Conservation (phyloP, 2,888 invertebrate species). For the Erebia palarica region DNA sequence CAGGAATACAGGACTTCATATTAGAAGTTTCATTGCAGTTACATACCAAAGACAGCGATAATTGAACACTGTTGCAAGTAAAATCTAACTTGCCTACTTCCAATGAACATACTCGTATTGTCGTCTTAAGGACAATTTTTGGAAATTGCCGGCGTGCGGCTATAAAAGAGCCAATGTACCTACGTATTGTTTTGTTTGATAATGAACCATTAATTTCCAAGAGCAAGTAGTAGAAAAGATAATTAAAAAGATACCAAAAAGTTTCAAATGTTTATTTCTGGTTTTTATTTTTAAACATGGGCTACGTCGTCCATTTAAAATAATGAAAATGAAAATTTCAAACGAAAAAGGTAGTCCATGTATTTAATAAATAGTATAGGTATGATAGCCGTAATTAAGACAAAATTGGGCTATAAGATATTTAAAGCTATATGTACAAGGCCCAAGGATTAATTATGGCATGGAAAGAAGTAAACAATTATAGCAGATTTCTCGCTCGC, state of each 20-base stretch:
- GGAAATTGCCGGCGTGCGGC: too few species aligned
- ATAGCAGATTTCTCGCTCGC: constrained; percentile 13
- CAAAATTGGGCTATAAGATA: constrained; percentile 49
- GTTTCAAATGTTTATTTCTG: constrained; percentile 33
- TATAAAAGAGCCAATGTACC: too few species aligned
- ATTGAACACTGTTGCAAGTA: too few species aligned
- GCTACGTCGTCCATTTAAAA: constrained; percentile 77
- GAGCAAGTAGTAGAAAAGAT: too few species aligned
- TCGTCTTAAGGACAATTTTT: too few species aligned
- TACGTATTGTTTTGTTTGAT: too few species aligned
- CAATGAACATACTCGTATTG: too few species aligned
- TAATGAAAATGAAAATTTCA: constrained; percentile 50
- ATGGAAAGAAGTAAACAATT: constrained; percentile 42
- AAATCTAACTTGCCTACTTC: too few species aligned
- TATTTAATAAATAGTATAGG: constrained; percentile 65
- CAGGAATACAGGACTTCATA: too few species aligned
- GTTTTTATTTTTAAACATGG: constrained; percentile 62
- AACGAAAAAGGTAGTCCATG: constrained; percentile 80
- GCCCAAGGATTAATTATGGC: constrained; percentile 58
- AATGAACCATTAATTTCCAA: too few species aligned
- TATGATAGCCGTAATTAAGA: constrained; percentile 52
- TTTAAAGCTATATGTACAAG: constrained; percentile 71
- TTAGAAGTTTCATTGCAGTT: too few species aligned
- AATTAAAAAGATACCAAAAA: background rate
- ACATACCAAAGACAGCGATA: too few species aligned